Base-by-base conservation (phyloP, 2,888 invertebrate species). In the Therioaphis trifolii region DNA sequence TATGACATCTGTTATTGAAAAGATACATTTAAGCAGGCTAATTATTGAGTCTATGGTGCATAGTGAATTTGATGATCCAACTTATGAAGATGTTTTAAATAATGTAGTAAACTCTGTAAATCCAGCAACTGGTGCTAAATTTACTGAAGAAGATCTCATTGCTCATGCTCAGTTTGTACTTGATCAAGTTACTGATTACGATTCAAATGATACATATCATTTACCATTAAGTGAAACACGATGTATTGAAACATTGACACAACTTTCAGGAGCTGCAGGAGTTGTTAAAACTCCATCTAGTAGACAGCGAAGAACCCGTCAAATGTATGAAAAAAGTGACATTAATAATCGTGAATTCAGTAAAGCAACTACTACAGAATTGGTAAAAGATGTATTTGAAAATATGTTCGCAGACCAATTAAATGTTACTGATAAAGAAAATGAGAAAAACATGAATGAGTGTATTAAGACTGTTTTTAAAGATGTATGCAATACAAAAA, bases 151-250 rank as follows among this genome's bases (percentile, higher is more conserved):
- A 88, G 90, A 92, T 86, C 89, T 95, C 40, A 90, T 95, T 76
- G 91, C 92, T 86, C 93, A 95, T 88, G 93, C 95, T 0, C 94
- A 95, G 88, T 96, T 95, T 89, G 91, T 96, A 69, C 93, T 94
- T 87, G 94, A 95, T 88, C 94, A 94, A 90, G 93, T 92, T 9
- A 89, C 90, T 0, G 91, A 91, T 49, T 89, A 92, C 86, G 91
- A 92, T 87, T 89, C 88, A 49, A 90, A 91, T 77, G 91, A 91
- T 85, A 92, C 93, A 71, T 92, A 92, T 76, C 89, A 91, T 29
- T 90, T 92, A 66, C 74, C 82, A 7, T 89, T 95, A 1, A 92
- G 94, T 74, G 92, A 93, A 40, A 90, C 92, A 40, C 93, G 94
- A 0, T 95, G 95, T 87, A 94, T 96, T 90, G 89, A 93, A 86